A percentile compares a stretch with the other conserved stretches of the same genome.
phyloP scores from a whole-genome alignment of 2,113 vertebrate genomes.

The Gopherus flavomarginatus region DNA sequence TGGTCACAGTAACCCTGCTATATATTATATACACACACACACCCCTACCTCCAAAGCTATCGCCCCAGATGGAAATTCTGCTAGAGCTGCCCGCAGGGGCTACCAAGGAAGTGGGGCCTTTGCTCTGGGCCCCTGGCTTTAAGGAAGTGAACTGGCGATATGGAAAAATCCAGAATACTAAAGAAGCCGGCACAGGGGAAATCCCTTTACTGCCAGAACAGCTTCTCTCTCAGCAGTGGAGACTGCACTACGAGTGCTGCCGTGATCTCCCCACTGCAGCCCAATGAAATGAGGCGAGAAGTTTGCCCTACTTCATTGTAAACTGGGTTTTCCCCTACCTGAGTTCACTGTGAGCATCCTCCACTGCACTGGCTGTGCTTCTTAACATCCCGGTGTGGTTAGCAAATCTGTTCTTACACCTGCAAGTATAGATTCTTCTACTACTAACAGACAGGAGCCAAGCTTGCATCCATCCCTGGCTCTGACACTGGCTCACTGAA shows the following conservation, averaged over 20 bases:
- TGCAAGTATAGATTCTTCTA: not conserved
- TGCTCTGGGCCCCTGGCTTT: not conserved
- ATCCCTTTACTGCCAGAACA: constrained; percentile 36
- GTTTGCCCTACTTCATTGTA: constrained; percentile 46
- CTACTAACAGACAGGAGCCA: not conserved
- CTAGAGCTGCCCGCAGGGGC: not conserved
- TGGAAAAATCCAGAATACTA: constrained; percentile 16
- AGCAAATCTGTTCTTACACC: not conserved
- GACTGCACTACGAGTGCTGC: constrained; percentile 29
- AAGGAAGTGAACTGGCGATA: not conserved
- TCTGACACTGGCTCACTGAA: not conserved
- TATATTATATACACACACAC: not conserved
- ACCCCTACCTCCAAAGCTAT: not conserved
- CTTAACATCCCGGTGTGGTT: not conserved
- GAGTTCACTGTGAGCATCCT: not conserved
- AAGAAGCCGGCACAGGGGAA: not conserved
- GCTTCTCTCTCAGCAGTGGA: constrained; percentile 17
- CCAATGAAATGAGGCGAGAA: not conserved
- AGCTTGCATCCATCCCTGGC: not conserved
- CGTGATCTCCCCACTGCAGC: constrained; percentile 18
- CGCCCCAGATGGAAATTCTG: not conserved
- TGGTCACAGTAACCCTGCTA: constrained; percentile 53
- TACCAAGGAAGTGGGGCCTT: not conserved
- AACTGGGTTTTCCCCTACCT: constrained; percentile 1
- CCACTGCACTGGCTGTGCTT: not conserved